Conservation (phyloP, 2,113 vertebrate species). For the Sula dactylatra region DNA sequence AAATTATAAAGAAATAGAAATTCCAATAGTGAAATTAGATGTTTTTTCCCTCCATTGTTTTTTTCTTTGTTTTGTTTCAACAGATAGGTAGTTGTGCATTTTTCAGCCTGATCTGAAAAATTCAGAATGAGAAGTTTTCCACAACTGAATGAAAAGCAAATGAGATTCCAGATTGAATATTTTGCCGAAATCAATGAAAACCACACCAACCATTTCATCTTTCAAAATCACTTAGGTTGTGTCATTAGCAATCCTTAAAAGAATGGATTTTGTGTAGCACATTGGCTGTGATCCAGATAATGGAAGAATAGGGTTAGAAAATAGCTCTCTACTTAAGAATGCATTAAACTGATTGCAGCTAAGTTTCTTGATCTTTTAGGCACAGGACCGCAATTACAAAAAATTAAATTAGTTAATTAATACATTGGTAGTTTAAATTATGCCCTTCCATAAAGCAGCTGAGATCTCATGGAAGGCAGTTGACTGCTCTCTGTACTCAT, state of each 20-base stretch:
- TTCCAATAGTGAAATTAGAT: not conserved
- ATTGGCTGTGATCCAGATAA: not conserved
- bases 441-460: not conserved
- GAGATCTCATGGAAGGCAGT: not conserved
- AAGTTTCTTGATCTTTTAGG: constrained; percentile 12
- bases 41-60: not conserved
- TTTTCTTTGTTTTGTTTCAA: not conserved
- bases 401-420: constrained; percentile 44
- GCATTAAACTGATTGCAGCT: not conserved
- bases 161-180: not conserved
- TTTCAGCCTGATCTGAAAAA: not conserved
- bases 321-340: constrained; percentile 9
- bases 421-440: constrained; percentile 9
- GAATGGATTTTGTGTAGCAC: constrained; percentile 6
- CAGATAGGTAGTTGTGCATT: not conserved
- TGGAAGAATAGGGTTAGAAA: not conserved
- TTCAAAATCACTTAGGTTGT: constrained; percentile 20
- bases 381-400: not conserved
- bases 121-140: not conserved
- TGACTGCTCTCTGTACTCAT: not conserved
- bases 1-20: not conserved
- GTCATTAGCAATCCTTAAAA: constrained; percentile 29
- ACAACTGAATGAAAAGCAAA: constrained; percentile 10
- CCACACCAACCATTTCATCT: not conserved
- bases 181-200: constrained; percentile 16